A percentile compares a stretch with the other conserved stretches of the same genome.
Evolutionary conservation across 2,113 vertebrate species (phyloP).

Genomic region (Hypanus sabinus): DNA sequence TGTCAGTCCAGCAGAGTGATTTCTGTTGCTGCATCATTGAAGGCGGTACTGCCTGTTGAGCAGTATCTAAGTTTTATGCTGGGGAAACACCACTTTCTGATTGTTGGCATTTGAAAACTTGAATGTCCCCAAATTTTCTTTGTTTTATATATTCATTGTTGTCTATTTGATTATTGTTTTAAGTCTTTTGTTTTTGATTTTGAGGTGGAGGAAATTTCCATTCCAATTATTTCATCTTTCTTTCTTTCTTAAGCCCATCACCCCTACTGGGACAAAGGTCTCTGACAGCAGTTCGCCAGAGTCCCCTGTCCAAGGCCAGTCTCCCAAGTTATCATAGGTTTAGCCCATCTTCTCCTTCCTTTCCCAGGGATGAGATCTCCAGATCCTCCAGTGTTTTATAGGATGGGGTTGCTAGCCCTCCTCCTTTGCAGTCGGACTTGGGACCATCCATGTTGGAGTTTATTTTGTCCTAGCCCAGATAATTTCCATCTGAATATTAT

Average conservation of each 20-base stretch:
- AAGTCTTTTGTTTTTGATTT: not conserved
- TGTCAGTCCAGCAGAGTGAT: not conserved
- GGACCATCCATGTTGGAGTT: no score
- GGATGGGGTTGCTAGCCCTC: no score
- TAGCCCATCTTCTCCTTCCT: no score
- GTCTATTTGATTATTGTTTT: not conserved
- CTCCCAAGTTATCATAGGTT: no score
- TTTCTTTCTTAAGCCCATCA: no score
- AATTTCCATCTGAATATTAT: not conserved
- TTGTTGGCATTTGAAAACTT: not conserved
- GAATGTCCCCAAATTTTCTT: not conserved
- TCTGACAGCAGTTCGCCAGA: no score
- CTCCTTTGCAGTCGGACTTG: no score
- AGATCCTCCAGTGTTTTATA: no score
- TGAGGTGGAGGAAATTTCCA: not conserved
- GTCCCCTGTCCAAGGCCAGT: no score
- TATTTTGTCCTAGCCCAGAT: no score
- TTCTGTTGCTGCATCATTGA: not conserved
- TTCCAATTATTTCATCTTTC: not conserved
- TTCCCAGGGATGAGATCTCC: no score
- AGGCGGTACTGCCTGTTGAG: not conserved
- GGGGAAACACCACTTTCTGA: not conserved
- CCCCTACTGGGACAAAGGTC: no score
- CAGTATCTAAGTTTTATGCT: not conserved
- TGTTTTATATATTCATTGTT: not conserved